Percentiles rank a stretch among this genome's conserved stretches.
These are phyloP conservation scores for Sclerodermus sp. DNA, from an alignment of 2,888 invertebrate genomes.

Conservation along the genomic window DNA sequence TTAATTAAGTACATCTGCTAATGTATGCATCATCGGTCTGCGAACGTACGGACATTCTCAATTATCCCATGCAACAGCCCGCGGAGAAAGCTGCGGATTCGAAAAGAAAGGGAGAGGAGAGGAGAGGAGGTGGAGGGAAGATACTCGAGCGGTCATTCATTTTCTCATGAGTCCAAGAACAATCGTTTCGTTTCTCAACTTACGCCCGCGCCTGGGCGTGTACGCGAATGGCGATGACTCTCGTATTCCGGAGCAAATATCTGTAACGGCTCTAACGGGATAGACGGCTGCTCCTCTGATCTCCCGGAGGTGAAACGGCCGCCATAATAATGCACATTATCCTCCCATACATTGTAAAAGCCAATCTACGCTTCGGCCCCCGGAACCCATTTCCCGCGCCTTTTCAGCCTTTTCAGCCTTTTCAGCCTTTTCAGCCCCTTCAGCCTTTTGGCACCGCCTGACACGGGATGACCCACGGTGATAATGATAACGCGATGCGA, in stretches of 20 bases:
- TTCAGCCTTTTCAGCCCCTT: no score
- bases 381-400: background rate
- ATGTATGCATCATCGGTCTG: no score
- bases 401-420: no score
- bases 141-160: constrained; percentile 22
- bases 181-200: constrained; percentile 34
- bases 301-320: constrained; percentile 16
- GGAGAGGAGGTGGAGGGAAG: constrained; percentile 7
- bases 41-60: background rate
- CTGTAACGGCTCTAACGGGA: constrained; percentile 20
- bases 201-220: constrained; percentile 24
- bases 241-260: constrained; percentile 16
- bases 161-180: constrained; percentile 27
- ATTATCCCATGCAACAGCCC: background rate
- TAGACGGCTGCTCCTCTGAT: constrained; percentile 5
- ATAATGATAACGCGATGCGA: constrained; percentile 7
- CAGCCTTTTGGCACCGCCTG: constrained; percentile 1
- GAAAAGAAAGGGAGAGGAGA: background rate
- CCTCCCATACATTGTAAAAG: no score
- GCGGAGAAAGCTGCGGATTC: background rate
- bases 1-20: no score
- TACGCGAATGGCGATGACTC: constrained; percentile 22
- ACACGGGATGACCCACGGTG: constrained; percentile 10
- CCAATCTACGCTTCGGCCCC: constrained; percentile 1
- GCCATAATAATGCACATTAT: constrained; percentile 12